A percentile compares a stretch with the other conserved stretches of the same genome.
Conservation (phyloP, 2,797 vertebrate species). For the Aeoliscus strigatus region DNA sequence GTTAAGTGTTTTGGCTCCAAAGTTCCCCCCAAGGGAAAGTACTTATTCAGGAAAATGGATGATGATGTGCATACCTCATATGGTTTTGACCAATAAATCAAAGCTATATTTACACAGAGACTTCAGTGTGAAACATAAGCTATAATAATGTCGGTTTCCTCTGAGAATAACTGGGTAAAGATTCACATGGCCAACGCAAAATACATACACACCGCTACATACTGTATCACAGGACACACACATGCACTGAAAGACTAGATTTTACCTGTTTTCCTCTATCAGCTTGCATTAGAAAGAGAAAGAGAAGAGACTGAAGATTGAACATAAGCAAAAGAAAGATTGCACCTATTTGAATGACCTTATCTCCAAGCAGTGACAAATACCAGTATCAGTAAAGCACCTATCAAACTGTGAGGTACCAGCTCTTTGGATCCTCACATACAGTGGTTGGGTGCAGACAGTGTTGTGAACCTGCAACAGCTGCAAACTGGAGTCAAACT, state of each 20-base stretch:
- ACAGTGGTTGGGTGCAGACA: slow-evolving; percentile 27
- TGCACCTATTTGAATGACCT: slow-evolving; percentile 1
- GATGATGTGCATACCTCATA: slow-evolving; percentile 48
- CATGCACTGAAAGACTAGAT: slow-evolving; percentile 13
- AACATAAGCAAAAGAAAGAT: slow-evolving; percentile 16
- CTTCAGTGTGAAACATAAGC: slow-evolving; percentile 41
- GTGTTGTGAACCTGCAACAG: slow-evolving; percentile 36
- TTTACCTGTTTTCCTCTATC: slow-evolving; percentile 66
- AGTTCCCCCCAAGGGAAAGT: slow-evolving; percentile 28
- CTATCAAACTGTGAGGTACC: slow-evolving; percentile 29
- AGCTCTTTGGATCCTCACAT: slow-evolving; percentile 46
- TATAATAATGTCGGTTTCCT: slow-evolving; percentile 48
- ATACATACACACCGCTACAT: slow-evolving; percentile 20
- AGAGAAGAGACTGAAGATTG: slow-evolving; percentile 29
- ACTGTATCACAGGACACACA: slow-evolving; percentile 14
- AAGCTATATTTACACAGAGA: slow-evolving; percentile 51
- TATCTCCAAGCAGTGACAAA: no score
- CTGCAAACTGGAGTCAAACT: slow-evolving; percentile 25
- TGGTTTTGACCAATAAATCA: slow-evolving; percentile 53
- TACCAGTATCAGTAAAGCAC: no score
- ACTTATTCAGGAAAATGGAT: slow-evolving; percentile 30
- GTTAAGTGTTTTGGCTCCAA: slow-evolving; percentile 14
- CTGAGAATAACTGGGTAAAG: slow-evolving; percentile 48
- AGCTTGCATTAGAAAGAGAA: slow-evolving; percentile 49
- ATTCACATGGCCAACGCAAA: slow-evolving; percentile 18